Evolutionary conservation across 2,888 invertebrate genomes (phyloP), one percentile per base, ranked within the genome.

Genomic region (Lathronympha strigana): DNA sequence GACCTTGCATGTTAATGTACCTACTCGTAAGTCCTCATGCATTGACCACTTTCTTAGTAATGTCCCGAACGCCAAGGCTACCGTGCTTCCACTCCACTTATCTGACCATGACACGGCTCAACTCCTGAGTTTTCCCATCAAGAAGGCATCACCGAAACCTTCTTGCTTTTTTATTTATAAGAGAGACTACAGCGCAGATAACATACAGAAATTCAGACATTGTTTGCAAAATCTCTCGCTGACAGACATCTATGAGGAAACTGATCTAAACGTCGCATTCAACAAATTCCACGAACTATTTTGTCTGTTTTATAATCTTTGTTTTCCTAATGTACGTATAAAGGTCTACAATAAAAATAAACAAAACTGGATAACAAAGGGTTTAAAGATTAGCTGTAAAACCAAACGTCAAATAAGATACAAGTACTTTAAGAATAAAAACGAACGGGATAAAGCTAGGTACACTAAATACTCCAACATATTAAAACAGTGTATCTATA

Each of bases 361-460:
- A 25, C 54, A 15, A 40, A 40, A 40, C 9, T 55, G 40, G 54
- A 40, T 55, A 25, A 40, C 23, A 15, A 38, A 38, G 15, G 40
- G 54, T 25, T 17, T 55, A 40, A 40, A 21, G 17, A 15, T 23
- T 8, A 55, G 54, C 25, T 40, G 38, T 8, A 55, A 40, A 25
- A 54, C 53, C 2, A 54, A 54, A 38, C 53, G 38, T 23, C 9
- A 23, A 11, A 13, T 54, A 36, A n/a, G 53, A 9, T 54, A 13
- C 19, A 23, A n/a, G 9, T 54, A 36, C 15, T 54, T 38, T 38
- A 54, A 21, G n/a, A n/a, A 54, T 9, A 54, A 54, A 54, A 23
- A n/a, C 9, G n/a, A 8, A 15, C 3, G 0, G 0, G 9, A 36
- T 11, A 38, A 38, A 9, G 23, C 5, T 36, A 38, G 1, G 36